phyloP scores from a whole-genome alignment of 2,113 vertebrate species.

The Labrus mixtus region DNA sequence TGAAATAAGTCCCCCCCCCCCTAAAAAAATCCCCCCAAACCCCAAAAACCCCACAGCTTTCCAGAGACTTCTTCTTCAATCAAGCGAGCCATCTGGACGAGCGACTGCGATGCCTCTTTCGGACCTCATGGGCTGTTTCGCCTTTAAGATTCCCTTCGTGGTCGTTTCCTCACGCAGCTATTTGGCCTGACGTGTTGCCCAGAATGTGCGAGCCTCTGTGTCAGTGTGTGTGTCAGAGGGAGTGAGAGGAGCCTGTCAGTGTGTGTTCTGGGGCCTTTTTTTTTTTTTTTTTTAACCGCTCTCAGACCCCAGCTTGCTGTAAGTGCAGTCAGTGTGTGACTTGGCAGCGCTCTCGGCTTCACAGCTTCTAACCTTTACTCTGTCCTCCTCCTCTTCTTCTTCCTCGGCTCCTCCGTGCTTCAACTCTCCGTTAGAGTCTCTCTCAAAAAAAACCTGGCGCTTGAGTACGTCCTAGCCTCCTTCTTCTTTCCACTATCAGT shows the following conservation, averaged over 20 bases:
- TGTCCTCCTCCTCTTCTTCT: constrained; percentile 50
- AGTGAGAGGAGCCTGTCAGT: constrained; percentile 27
- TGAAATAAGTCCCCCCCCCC: constrained; percentile 30
- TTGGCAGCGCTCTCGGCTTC: constrained; percentile 62
- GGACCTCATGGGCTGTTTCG: constrained; percentile 61
- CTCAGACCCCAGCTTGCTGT: constrained; percentile 65
- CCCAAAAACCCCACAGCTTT: constrained; percentile 28
- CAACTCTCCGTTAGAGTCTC: constrained; percentile 24
- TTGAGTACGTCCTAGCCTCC: constrained; percentile 1
- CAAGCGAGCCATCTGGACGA: constrained; percentile 72
- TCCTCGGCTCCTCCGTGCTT: constrained; percentile 35
- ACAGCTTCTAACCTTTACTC: constrained; percentile 75
- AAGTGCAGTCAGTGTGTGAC: constrained; percentile 77
- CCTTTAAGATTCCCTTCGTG: constrained; percentile 73
- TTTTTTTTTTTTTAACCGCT: constrained; percentile 71
- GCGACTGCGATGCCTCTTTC: constrained; percentile 58
- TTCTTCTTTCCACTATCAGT: constrained; percentile 3
- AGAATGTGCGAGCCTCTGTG: constrained; percentile 63
- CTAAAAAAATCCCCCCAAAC: constrained; percentile 41
- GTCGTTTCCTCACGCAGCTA: constrained; percentile 72
- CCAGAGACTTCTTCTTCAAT: constrained; percentile 49
- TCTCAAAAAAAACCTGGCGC: constrained; percentile 32
- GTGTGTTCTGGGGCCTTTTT: constrained; percentile 61
- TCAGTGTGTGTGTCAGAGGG: constrained; percentile 47
- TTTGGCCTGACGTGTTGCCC: constrained; percentile 71